These are phyloP conservation scores for Stomatorhinus ivindoensis DNA, from an alignment of 2,113 vertebrate species.

Conservation along the genomic window DNA sequence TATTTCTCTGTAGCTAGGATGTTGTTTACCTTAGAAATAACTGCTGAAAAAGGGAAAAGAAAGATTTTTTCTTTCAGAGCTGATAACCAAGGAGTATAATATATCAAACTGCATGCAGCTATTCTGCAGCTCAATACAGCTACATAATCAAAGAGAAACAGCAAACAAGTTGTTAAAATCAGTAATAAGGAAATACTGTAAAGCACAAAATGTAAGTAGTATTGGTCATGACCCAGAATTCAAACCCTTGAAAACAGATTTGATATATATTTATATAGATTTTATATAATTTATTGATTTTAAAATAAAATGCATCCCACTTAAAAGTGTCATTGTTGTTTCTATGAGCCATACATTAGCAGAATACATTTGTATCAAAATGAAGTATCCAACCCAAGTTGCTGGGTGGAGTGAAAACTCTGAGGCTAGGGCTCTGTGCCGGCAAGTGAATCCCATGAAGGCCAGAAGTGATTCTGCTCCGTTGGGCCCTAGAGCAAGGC, in stretches of 20 bases:
- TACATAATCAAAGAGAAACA: background rate
- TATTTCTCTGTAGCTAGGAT: constrained; percentile 51
- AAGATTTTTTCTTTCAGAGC: background rate
- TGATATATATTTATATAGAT: background rate
- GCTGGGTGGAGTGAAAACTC: no score
- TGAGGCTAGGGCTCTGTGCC: no score
- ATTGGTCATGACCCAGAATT: background rate
- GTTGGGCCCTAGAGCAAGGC: no score
- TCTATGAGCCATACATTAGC: background rate
- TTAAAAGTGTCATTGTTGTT: background rate
- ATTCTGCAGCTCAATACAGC: background rate
- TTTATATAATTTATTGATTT: no score
- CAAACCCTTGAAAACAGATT: background rate
- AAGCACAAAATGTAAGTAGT: background rate
- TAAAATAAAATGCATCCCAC: background rate
- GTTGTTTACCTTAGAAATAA: constrained; percentile 64
- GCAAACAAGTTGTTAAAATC: background rate
- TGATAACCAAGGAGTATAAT: background rate
- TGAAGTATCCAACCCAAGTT: constrained; percentile 35
- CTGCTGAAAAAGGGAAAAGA: constrained; percentile 16
- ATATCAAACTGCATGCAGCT: background rate
- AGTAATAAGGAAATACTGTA: background rate
- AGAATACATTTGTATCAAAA: background rate
- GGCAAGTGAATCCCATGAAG: no score
- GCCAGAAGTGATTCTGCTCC: no score